phyloP scores from a whole-genome alignment of 2,888 invertebrate species.

The Dasysyrphus tricinctus region DNA sequence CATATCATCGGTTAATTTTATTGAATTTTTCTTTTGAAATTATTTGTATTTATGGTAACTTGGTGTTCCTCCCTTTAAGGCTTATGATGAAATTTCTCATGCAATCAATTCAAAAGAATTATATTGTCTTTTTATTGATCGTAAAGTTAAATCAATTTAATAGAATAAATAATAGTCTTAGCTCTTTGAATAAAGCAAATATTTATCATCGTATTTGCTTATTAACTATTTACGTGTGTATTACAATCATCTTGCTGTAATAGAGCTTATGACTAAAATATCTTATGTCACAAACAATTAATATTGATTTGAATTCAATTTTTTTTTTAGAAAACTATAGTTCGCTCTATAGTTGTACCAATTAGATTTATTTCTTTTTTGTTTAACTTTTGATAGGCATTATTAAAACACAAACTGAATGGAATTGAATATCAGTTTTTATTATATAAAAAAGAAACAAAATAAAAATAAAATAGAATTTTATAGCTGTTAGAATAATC shows the following conservation, averaged over 20 bases:
- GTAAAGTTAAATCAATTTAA: constrained; percentile 68
- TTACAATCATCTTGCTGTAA: neutral
- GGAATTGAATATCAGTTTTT: no score
- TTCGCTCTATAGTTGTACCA: no score
- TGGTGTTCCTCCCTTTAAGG: neutral
- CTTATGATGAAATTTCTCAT: neutral
- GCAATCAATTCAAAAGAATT: constrained; percentile 46
- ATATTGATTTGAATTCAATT: no score
- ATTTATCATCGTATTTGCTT: constrained; percentile 27
- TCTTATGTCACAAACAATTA: no score
- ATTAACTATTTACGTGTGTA: neutral
- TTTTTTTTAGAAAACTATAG: no score
- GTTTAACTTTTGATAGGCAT: no score
- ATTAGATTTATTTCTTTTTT: no score
- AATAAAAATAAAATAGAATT: no score
- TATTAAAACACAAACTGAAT: no score
- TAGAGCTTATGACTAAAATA: no score
- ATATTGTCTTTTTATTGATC: constrained; percentile 60
- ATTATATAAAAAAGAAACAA: no score
- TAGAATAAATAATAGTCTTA: neutral
- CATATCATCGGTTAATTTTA: constrained; percentile 27
- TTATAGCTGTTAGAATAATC: no score
- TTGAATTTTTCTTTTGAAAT: constrained; percentile 26
- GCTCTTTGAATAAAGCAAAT: constrained; percentile 23
- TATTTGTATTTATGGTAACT: neutral